A percentile compares a stretch with the other conserved stretches of the same genome.
These are phyloP conservation scores for Pyrocoelia pectoralis DNA, from an alignment of 2,888 invertebrate species.

Conservation along the genomic window DNA sequence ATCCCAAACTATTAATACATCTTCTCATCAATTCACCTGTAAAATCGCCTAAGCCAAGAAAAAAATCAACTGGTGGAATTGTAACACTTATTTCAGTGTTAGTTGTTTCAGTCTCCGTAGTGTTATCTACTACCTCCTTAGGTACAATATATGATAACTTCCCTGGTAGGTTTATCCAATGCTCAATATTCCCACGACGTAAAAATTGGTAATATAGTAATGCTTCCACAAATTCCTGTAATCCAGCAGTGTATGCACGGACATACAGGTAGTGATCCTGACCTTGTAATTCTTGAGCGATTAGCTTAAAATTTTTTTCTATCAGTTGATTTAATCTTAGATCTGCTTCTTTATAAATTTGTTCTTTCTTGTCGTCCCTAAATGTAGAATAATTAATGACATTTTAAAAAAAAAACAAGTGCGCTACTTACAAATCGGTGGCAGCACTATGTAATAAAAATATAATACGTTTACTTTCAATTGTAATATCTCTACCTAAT, in stretches of 20 bases:
- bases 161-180: slow-evolving; percentile 59
- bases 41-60: slow-evolving; percentile 85
- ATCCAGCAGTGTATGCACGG: slow-evolving; percentile 70
- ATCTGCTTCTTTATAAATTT: slow-evolving; percentile 70
- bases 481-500: slow-evolving; percentile 82
- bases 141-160: slow-evolving; percentile 46
- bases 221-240: slow-evolving; percentile 90
- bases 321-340: slow-evolving; percentile 71
- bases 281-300: slow-evolving; percentile 77
- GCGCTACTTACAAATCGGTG: slow-evolving; percentile 52
- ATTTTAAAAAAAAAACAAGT: neutral
- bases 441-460: slow-evolving; percentile 82
- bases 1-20: slow-evolving; percentile 82
- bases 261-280: slow-evolving; percentile 76
- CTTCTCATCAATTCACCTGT: slow-evolving; percentile 92
- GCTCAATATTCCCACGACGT: slow-evolving; percentile 66
- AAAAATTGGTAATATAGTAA: slow-evolving; percentile 79
- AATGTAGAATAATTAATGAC: neutral
- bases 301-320: slow-evolving; percentile 67
- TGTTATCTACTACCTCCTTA: neutral
- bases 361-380: slow-evolving; percentile 42
- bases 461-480: slow-evolving; percentile 90
- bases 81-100: slow-evolving; percentile 45
- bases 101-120: slow-evolving; percentile 15
- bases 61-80: slow-evolving; percentile 64